A percentile compares a stretch with the other conserved stretches of the same genome.
Evolutionary conservation across 35 echinoderm and acorn worm genomes (phyloP).

Genomic region (Anneissia japonica): DNA sequence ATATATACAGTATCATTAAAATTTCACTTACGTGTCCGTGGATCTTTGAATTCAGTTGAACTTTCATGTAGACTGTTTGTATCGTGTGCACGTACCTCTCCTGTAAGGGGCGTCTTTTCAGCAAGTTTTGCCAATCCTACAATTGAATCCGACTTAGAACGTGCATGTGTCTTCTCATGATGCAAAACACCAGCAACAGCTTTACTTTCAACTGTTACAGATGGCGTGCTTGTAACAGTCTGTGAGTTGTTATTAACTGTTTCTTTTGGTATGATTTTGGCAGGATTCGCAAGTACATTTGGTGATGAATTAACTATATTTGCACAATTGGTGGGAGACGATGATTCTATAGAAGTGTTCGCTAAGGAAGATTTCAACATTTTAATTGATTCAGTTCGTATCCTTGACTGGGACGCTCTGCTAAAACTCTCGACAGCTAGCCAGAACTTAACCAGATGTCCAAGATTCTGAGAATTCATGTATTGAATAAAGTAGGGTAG

Average conservation of each 20-base stretch:
- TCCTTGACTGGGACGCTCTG: conserved; percentile 64
- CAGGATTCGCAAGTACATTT: background rate
- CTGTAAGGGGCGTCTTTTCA: background rate
- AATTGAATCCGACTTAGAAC: background rate
- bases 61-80: background rate
- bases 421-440: conserved; percentile 77
- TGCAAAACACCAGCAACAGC: background rate
- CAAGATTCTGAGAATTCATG: conserved; percentile 47
- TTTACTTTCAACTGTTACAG: background rate
- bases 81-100: background rate
- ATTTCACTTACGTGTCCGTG: background rate
- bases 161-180: background rate
- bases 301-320: background rate
- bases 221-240: background rate
- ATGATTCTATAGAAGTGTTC: background rate
- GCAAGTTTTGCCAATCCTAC: background rate
- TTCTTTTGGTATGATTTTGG: background rate
- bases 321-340: background rate
- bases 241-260: background rate
- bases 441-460: conserved; percentile 86
- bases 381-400: conserved; percentile 31
- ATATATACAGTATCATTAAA: too few species aligned
- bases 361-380: background rate
- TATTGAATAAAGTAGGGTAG: conserved; percentile 93
- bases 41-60: background rate